Percentiles rank a stretch among this genome's conserved stretches.
phyloP scores from a whole-genome alignment of 2,888 invertebrate species.

The Ophioninae sp. region DNA sequence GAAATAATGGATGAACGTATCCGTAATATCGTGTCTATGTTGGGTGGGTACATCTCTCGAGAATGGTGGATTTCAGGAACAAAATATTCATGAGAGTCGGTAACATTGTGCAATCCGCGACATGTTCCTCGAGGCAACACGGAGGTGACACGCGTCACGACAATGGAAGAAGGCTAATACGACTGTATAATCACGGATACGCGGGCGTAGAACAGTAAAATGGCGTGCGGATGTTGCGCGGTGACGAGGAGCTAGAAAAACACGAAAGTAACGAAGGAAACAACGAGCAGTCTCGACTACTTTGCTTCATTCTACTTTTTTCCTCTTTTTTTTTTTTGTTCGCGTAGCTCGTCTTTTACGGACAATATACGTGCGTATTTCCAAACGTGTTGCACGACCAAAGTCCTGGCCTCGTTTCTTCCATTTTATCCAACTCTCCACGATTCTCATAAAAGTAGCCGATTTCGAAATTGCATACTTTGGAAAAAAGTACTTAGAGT shows the following conservation, averaged over 20 bases:
- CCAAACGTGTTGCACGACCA: slow-evolving; percentile 15
- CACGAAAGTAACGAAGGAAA: slow-evolving; percentile 18
- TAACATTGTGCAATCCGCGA: slow-evolving; percentile 56
- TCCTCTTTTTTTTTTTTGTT: slow-evolving; percentile 27
- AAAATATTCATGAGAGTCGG: slow-evolving; percentile 42
- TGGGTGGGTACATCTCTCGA: slow-evolving; percentile 2
- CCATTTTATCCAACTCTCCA: slow-evolving; percentile 12
- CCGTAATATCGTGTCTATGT: neutral
- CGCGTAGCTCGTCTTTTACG: neutral
- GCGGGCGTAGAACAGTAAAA: slow-evolving; percentile 36
- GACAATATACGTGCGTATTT: slow-evolving; percentile 35
- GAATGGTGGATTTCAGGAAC: slow-evolving; percentile 19
- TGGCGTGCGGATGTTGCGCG: slow-evolving; percentile 36
- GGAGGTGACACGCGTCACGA: slow-evolving; percentile 63
- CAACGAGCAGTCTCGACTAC: slow-evolving; percentile 25
- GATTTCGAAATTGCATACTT: slow-evolving; percentile 11
- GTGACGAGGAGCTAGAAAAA: slow-evolving; percentile 46
- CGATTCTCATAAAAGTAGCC: slow-evolving; percentile 24
- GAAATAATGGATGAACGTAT: neutral
- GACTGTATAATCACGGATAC: slow-evolving; percentile 57
- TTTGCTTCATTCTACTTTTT: slow-evolving; percentile 41
- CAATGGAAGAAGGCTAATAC: slow-evolving; percentile 62
- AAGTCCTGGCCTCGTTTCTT: slow-evolving; percentile 45
- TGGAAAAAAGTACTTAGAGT: too few species aligned
- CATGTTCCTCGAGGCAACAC: slow-evolving; percentile 56